Base-by-base conservation (phyloP, 2,113 vertebrate species). In the Ictidomys tridecemlineatus region DNA sequence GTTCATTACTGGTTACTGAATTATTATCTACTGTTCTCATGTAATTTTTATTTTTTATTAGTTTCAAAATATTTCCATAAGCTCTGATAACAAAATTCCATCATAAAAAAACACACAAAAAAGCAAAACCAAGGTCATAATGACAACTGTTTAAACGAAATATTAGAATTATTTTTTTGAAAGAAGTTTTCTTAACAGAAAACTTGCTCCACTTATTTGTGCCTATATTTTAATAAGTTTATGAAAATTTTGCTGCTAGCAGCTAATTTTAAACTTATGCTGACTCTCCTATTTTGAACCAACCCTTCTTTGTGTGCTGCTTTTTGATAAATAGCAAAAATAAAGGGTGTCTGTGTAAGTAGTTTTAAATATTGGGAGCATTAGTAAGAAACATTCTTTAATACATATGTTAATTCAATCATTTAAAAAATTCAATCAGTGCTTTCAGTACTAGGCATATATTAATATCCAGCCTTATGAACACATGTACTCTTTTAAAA, bases 41-140 rank as follows among this genome's bases (percentile, higher is more conserved):
- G 63, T 78, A 34, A 73, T 83, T 77, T 56, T 63, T 34, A 63
- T 12, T 58, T 39, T 87, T 91, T 91, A 20, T 88, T 77, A 39
- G 16, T 69, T 79, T 79, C 24, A 92, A 86, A 96, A 86, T 8
- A 69, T 61, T 56, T 85, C 20, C 28, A 51, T 90, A 89, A 93
- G 69, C 48, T 85, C 56, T 76, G 39, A 56, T 88, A 80, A 79
- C 3, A 48, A 16, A 53, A 2, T 58, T 45, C 4, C 4, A 22
- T 18, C 11, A 12, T 24, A 8, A 58, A 48, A 14, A 14, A 69
- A 65, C 28, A 67, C 28, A 9, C 12, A 56, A 22, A 70, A 18
- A 69, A 48, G 30, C 5, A 72, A 48, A 93, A 32, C 20, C 4
- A 45, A 8, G 9, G 13, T 82, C 12, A 91, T 53, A 83, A 48